phyloP scores from a whole-genome alignment of 30 jellyfish, hydroid and myxozoan genomes.

The Rhopilema esculentum region DNA sequence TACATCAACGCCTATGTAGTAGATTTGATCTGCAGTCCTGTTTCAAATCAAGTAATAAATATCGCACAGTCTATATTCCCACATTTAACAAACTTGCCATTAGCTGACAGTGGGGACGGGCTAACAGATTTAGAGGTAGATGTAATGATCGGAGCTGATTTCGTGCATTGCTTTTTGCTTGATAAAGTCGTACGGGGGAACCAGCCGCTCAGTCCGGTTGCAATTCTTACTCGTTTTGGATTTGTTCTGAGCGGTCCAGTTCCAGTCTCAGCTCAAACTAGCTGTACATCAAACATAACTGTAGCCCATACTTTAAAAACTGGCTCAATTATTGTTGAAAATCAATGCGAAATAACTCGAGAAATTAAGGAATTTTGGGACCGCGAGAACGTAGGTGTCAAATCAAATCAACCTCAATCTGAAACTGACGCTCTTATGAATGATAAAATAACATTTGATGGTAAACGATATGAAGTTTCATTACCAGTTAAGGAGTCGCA shows the following conservation, averaged over 20 bases:
- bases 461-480: conserved; percentile 10
- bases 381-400: background rate
- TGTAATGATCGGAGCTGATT: conserved; percentile 20
- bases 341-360: background rate
- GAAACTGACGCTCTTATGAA: background rate
- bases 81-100: conserved; percentile 6
- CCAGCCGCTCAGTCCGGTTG: conserved; percentile 26
- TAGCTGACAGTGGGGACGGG: conserved; percentile 35
- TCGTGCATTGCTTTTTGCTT: conserved; percentile 5
- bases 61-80: background rate
- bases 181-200: conserved; percentile 27
- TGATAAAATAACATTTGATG: conserved; percentile 4
- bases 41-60: conserved; percentile 2
- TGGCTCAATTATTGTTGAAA: background rate
- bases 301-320: conserved; percentile 17
- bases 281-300: conserved; percentile 30
- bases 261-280: conserved; percentile 1
- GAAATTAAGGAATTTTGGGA: conserved; percentile 40
- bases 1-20: conserved; percentile 20
- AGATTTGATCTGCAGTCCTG: conserved; percentile 12
- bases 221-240: conserved; percentile 18
- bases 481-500: background rate
- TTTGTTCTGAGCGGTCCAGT: conserved; percentile 36
- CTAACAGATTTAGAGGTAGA: conserved; percentile 1
- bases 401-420: background rate